These are phyloP conservation scores for Drosophila antonietae DNA, from an alignment of 2,888 invertebrate genomes.

Conservation along the genomic window DNA sequence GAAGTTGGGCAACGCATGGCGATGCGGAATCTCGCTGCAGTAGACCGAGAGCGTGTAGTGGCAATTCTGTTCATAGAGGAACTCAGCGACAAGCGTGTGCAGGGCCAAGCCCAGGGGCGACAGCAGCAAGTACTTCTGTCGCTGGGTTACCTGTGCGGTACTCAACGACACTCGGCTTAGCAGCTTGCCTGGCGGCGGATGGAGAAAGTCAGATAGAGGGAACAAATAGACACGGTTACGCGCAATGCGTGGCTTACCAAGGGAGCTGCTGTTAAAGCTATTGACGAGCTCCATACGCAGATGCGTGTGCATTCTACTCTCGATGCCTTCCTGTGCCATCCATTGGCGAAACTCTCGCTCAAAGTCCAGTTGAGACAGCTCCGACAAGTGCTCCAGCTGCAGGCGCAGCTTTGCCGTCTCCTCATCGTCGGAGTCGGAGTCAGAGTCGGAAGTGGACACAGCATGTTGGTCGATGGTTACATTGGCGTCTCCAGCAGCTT, in stretches of 20 bases:
- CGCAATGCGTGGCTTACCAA: conserved; percentile 71
- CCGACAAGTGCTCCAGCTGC: conserved; percentile 76
- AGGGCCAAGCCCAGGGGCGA: conserved; percentile 79
- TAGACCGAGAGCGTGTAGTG: conserved; percentile 84
- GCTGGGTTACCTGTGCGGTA: conserved; percentile 15
- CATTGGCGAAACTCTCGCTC: conserved; percentile 82
- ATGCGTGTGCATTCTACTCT: conserved; percentile 80
- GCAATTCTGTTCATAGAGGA: conserved; percentile 83
- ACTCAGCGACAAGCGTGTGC: conserved; percentile 84
- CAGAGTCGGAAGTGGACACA: neutral
- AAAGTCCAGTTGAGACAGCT: conserved; percentile 82
- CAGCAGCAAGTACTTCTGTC: conserved; percentile 47
- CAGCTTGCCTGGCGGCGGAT: conserved; percentile 39
- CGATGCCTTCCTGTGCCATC: conserved; percentile 82
- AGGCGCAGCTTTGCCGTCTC: conserved; percentile 41
- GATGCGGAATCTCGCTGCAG: conserved; percentile 83
- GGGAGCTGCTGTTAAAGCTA: conserved; percentile 81
- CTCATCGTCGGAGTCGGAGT: conserved; percentile 2
- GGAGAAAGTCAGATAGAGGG: neutral
- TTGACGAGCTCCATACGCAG: conserved; percentile 81
- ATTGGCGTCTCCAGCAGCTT: neutral
- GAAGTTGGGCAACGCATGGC: conserved; percentile 82
- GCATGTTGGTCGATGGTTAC: neutral
- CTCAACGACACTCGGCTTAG: conserved; percentile 37
- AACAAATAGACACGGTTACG: no score